phyloP scores from a whole-genome alignment of 2,888 invertebrate species.

The Cryptocheilus praepositus region DNA sequence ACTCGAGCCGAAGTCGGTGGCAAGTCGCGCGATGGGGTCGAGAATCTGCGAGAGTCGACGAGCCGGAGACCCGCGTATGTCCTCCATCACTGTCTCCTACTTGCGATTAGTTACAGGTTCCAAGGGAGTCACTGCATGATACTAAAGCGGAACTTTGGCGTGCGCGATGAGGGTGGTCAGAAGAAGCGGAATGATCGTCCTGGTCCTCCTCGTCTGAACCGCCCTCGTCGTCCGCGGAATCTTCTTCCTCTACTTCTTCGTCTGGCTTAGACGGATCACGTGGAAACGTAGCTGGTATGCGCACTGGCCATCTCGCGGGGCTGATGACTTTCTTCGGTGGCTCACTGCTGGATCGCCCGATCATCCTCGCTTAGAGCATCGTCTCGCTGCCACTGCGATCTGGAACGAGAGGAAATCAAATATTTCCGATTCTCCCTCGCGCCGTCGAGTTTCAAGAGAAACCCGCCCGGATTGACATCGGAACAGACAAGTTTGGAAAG shows the following conservation, averaged over 20 bases:
- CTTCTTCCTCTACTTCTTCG: slow-evolving; percentile 12
- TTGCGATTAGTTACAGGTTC: background rate
- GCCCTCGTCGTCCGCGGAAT: slow-evolving; percentile 1
- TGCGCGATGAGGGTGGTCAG: background rate
- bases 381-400: slow-evolving; percentile 38
- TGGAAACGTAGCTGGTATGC: slow-evolving; percentile 28
- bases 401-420: slow-evolving; percentile 23
- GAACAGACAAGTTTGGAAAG: background rate
- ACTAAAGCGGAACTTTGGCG: background rate
- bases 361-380: slow-evolving; percentile 46
- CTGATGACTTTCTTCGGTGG: slow-evolving; percentile 30
- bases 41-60: slow-evolving; percentile 88
- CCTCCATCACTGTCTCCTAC: slow-evolving; percentile 62
- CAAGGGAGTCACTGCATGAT: background rate
- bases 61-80: slow-evolving; percentile 77
- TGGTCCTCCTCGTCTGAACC: slow-evolving; percentile 12
- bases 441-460: too few species aligned
- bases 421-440: too few species aligned
- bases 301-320: slow-evolving; percentile 44
- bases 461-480: too few species aligned
- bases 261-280: slow-evolving; percentile 40
- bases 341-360: slow-evolving; percentile 36
- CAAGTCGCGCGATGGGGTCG: slow-evolving; percentile 85
- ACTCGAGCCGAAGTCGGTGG: slow-evolving; percentile 75
- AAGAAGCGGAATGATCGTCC: background rate